Base-by-base conservation (phyloP, 2,797 vertebrate genomes). In the Basileuterus tristriatus region DNA sequence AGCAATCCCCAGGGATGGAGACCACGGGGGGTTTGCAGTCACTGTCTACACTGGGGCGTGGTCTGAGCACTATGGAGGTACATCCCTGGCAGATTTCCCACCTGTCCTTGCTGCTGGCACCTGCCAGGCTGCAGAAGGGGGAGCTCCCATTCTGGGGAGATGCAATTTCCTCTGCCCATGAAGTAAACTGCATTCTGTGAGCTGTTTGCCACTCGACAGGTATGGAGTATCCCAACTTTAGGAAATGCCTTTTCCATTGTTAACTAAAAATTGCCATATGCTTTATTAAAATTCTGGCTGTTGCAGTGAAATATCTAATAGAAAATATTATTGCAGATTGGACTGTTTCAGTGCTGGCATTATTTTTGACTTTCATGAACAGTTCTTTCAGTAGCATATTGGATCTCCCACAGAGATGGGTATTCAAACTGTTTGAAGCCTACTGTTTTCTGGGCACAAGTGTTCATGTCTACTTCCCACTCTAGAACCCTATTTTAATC, bases 381-480 rank as follows among this genome's bases (percentile, higher is more conserved):
- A 63, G 55, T 34, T 77, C 68, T 87, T 93, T 64, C 68, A 58
- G n/a, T 17, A 26, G 69, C 72, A 59, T 68, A 49, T 47, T 85
- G 69, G 58, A 65, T 89, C 65, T 92, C 82, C 65, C 46, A 55
- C 69, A 65, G 89, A 71, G 81, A 77, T 15, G 2, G 4, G 37
- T 95, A 87, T 87, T 95, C 37, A 55, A 77, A 58, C 32, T 55
- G 21, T 55, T 55, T 55, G 32, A n/a, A 89, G 34, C 47, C 30
- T 37, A n/a, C 75, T 84, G 49, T 63, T 94, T 90, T 71, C 82
- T 81, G 65, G 69, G 65, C 79, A 80, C 64, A 77, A 93, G n/a
- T 44, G 10, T 69, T 92, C 64, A 9, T 8, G 18, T 41, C 83
- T 81, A 46, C 80, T 83, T 76, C 43, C 36, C 68, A 62, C 69